Evolutionary conservation across 2,888 invertebrate genomes (phyloP), one percentile per base, ranked within the genome.

Genomic region (Minunthozetes semirufus): DNA sequence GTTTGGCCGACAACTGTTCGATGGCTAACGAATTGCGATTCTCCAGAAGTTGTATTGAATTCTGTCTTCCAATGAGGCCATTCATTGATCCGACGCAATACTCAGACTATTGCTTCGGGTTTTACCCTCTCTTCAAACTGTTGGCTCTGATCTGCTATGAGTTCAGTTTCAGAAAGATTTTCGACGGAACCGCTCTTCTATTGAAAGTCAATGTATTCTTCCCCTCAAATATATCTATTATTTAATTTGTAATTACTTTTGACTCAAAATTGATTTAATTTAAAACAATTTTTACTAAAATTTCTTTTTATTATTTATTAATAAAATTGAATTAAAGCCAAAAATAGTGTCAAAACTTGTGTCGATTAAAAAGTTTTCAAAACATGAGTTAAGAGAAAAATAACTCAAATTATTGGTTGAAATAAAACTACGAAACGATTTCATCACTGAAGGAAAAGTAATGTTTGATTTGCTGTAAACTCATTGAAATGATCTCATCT

Each of bases 131-230:
- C 38, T 68, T 42, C 68, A 68, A 68, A 42, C 42, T 68, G 29
- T 22, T 68, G 19, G 68, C 68, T 33, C 2, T 68, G 9, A 68
- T 68, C 19, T 22, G 42, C 22, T 68, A 68, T 68, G 22, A 68
- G 42, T 68, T 68, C 22, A 68, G 68, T 22, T 68, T 68, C 42
- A 42, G n/a, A 1, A 68, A 42, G 42, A 38, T 68, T 17, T 68
- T 68, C 25, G 22, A 68, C 46, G 68, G 68, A 68, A 42, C 19
- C 9, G 68, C 68, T 68, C 42, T 68, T 42, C 68, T 68, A 13
- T 22, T 68, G 19, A 38, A 22, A 42, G 42, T 68, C 38, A 38
- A 42, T 68, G 13, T 68, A 17, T 68, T 42, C 22, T 42, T 68
- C 8, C 42, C 68, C 9, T 1, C 33, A 29, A 63, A 9, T 25